Conservation (phyloP, 2,888 invertebrate genomes). For the Drosophila gaucha region DNA sequence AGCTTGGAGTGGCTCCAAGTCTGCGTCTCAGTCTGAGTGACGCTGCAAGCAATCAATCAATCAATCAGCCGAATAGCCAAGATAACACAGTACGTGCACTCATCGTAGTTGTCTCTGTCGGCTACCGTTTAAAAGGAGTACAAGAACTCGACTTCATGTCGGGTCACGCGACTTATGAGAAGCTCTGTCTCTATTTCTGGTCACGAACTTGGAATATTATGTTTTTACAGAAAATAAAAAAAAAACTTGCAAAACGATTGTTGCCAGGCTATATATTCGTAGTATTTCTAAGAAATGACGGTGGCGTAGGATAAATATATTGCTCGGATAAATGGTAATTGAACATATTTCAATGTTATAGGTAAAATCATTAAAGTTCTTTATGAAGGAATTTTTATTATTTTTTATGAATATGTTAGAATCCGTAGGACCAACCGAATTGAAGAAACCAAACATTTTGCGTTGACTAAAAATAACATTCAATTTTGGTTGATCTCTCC, state of each 20-base stretch:
- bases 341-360: conserved; percentile 1
- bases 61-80: conserved; percentile 67
- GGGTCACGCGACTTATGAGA: conserved; percentile 38
- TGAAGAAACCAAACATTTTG: conserved; percentile 35
- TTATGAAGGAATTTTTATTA: background rate
- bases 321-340: conserved; percentile 2
- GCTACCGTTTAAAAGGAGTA: conserved; percentile 44
- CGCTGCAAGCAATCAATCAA: conserved; percentile 70
- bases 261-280: conserved; percentile 4
- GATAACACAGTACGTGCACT: conserved; percentile 40
- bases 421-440: conserved; percentile 13
- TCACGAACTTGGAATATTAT: conserved; percentile 36
- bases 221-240: conserved; percentile 11
- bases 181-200: conserved; percentile 14
- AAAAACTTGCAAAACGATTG: conserved; percentile 3
- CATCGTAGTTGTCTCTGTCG: conserved; percentile 28
- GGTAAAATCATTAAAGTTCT: background rate
- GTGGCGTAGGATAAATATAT: no score
- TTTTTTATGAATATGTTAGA: background rate
- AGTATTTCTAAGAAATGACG: conserved; percentile 3
- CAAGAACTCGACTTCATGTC: conserved; percentile 25
- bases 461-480: conserved; percentile 66
- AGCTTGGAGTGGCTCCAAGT: background rate
- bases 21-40: conserved; percentile 29
- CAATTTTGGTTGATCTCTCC: conserved; percentile 25